Percentiles rank a stretch among this genome's conserved stretches.
Conservation (phyloP, 2,113 vertebrate genomes). For the Gobiocypris rarus region DNA sequence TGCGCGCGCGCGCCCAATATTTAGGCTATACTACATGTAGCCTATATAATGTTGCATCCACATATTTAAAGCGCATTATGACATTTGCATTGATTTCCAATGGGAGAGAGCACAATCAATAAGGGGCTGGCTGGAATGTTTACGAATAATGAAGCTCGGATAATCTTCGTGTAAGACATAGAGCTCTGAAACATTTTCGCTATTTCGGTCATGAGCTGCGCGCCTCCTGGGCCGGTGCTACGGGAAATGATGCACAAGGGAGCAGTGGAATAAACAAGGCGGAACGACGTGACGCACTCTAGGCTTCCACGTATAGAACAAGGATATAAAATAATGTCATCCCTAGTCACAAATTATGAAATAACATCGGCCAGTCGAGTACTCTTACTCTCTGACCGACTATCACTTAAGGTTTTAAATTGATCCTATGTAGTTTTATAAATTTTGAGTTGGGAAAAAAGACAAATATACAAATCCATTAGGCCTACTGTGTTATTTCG, state of each 20-base stretch:
- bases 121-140: slow-evolving; percentile 41
- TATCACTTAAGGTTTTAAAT: background rate
- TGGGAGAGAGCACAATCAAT: slow-evolving; percentile 60
- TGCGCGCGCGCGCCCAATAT: background rate
- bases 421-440: background rate
- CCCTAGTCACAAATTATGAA: slow-evolving; percentile 23
- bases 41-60: background rate
- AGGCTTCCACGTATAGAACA: slow-evolving; percentile 15
- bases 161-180: slow-evolving; percentile 27
- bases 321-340: slow-evolving; percentile 23
- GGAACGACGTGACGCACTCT: slow-evolving; percentile 40
- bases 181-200: slow-evolving; percentile 30
- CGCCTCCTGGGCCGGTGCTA: slow-evolving; percentile 33
- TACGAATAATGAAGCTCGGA: slow-evolving; percentile 43
- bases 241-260: slow-evolving; percentile 40
- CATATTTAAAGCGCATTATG: slow-evolving; percentile 54
- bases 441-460: background rate
- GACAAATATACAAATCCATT: background rate
- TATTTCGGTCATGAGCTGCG: slow-evolving; percentile 32
- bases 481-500: background rate
- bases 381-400: background rate
- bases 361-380: slow-evolving; percentile 12
- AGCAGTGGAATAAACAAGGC: slow-evolving; percentile 47
- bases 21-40: background rate
- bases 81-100: slow-evolving; percentile 61